Evolutionary conservation across 2,888 invertebrate species (phyloP), one percentile per base, ranked within the genome.

Genomic region (Tanypteryx hageni): DNA sequence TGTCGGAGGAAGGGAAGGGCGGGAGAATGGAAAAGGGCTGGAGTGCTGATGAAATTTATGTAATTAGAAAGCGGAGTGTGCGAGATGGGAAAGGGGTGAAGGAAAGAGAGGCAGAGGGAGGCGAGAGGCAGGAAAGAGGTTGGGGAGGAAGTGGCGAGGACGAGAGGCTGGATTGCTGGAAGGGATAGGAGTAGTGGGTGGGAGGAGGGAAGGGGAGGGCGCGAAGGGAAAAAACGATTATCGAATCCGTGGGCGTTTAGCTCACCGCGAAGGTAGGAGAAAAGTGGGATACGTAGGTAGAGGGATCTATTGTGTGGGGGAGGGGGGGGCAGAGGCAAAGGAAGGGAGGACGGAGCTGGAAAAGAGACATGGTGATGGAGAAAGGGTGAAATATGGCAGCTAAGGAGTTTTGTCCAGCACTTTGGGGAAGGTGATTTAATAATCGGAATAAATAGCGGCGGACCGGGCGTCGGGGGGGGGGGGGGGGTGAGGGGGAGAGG

Each of bases 41-140:
- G 27, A 58, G 76, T 27, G 76, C 76, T 76, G 61, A 86, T 22
- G 86, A 27, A 61, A 86, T 86, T 31, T 86, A 86, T 31, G 61
- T 86, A 59, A 27, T 58, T 14, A 61, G 59, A 31, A 83, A 44
- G 44, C 13, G 14, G 83, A 44, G 27, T 27, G 27, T n/a, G 10
- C n/a, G 10, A 58, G 27, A 27, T 31, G 22, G 18, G 22, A 16
- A 31, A 58, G 59, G 85, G 10, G 59, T 0, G 61, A 13, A 13
- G 61, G 59, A 22, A 59, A 61, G 85, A 58, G 86, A 61, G 61
- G 13, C 59, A 57, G 13, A 27, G 58, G 59, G 59, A 14, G 58
- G 59, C 27, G 58, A 59, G 16, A 31, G 59, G 61, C 16, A 4
- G 58, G 22, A 58, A 14, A 7, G 27, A 1, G n/a, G 22, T n/a